A percentile compares a stretch with the other conserved stretches of the same genome.
Conservation (phyloP, 2,888 invertebrate species). For the Hydriomena furcata region DNA sequence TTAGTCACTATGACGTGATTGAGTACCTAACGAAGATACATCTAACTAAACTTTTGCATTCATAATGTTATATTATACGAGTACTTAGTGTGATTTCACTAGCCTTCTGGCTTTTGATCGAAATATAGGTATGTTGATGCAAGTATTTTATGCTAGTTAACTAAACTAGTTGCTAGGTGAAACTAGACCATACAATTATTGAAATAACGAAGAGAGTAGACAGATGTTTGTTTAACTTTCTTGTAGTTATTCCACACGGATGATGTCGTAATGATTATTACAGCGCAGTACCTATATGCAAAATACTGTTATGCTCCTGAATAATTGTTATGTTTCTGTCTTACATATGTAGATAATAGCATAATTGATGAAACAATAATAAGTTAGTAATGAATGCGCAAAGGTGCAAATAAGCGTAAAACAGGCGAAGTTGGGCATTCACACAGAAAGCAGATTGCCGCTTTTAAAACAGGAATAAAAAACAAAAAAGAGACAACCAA, state of each 20-base stretch:
- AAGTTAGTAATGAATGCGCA: conserved; percentile 1
- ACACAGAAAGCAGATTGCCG: neutral
- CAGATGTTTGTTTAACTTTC: neutral
- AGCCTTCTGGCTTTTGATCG: too few relatives aligned
- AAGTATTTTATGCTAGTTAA: too few relatives aligned
- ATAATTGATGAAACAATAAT: conserved; percentile 2
- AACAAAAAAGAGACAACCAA: neutral
- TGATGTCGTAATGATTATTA: conserved; percentile 21
- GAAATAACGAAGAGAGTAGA: too few relatives aligned
- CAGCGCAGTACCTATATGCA: conserved; percentile 19
- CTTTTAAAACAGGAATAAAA: too few relatives aligned
- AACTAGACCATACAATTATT: too few relatives aligned
- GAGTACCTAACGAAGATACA: too few relatives aligned
- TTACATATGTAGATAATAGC: conserved; percentile 10
- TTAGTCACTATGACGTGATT: too few relatives aligned
- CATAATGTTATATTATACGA: too few relatives aligned
- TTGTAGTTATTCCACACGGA: conserved; percentile 16
- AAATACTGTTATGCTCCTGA: conserved; percentile 21
- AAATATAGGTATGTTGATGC: too few relatives aligned
- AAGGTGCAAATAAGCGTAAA: conserved; percentile 13
- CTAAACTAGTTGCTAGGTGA: too few relatives aligned
- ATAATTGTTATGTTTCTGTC: conserved; percentile 7
- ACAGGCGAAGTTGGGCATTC: neutral
- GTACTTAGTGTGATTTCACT: too few relatives aligned
- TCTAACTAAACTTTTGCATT: too few relatives aligned